phyloP scores from a whole-genome alignment of 2,888 invertebrate genomes.

The Tyria jacobaeae region DNA sequence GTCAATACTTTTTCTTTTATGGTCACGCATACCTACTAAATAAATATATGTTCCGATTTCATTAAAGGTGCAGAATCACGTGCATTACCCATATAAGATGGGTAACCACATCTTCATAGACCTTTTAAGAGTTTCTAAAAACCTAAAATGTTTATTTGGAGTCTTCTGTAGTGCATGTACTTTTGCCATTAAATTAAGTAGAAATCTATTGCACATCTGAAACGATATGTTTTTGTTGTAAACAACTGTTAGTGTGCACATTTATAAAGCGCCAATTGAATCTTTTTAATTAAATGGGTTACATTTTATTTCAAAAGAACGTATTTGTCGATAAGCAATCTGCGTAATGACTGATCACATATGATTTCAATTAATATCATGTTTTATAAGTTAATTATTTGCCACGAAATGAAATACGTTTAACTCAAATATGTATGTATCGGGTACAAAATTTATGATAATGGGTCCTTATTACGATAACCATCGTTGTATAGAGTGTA shows the following conservation, averaged over 20 bases:
- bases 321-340: constrained; percentile 15
- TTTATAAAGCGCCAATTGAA: not conserved
- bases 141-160: too few species aligned
- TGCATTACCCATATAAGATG: not conserved
- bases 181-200: too few species aligned
- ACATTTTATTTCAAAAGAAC: too few species aligned
- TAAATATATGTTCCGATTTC: too few species aligned
- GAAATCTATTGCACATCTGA: not conserved
- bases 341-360: constrained; percentile 36
- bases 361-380: constrained; percentile 37
- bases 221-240: not conserved
- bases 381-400: constrained; percentile 48
- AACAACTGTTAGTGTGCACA: not conserved
- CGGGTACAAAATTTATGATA: constrained; percentile 45
- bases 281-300: too few species aligned
- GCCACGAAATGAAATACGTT: constrained; percentile 33
- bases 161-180: too few species aligned
- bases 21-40: too few species aligned
- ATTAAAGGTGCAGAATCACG: too few species aligned
- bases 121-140: not conserved
- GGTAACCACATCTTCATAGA: not conserved
- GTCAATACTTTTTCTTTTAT: too few species aligned
- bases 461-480: constrained; percentile 44
- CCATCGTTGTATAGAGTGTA: constrained; percentile 18
- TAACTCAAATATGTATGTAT: constrained; percentile 36